Evolutionary conservation across 2,888 invertebrate species (phyloP), one percentile per base, ranked within the genome.

Genomic region (Labia minor): DNA sequence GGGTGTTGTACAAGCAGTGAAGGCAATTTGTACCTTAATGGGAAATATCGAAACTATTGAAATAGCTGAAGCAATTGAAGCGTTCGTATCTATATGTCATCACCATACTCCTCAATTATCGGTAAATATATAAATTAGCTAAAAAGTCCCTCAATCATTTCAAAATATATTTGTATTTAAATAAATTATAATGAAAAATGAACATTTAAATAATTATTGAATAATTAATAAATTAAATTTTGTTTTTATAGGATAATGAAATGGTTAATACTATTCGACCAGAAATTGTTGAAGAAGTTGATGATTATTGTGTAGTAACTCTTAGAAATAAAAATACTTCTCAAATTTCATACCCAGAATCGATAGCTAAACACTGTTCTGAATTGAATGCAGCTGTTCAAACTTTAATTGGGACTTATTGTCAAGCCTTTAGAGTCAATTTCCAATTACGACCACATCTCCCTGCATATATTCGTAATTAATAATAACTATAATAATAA

Each of bases 41-140:
- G 93, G 92, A 18, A 89, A 88, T 66, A 86, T 96, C 0, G 95
- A 96, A 78, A 95, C 95, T 0, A 78, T 89, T 61, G 93, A 95
- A 73, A 85, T 96, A 19, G 88, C 89, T 6, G 86, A 89, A 72
- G 87, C 91, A 19, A 79, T 95, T 18, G 85, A 86, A 66, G 81
- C 82, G 69, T 85, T 84, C 70, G 80, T 83, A 1, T 81, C 81
- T 68, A 83, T 84, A 1, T 86, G 86, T 71, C 81, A 81, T 49
- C 81, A 82, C 78, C 76, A 76, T 70, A 73, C 76, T 69, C 77
- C 77, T 0, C 77, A 77, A 71, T 73, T 49, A 49, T 11, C 16
- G 4, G 49, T 49, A 49, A 49, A 26, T 26, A 26, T 26, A 26
- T 6, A 26, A 26, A 26, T 26, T 26, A 26, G 8, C 8, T 26